Conservation (phyloP, 2,888 invertebrate species). For the Ptychoptera albimana region DNA sequence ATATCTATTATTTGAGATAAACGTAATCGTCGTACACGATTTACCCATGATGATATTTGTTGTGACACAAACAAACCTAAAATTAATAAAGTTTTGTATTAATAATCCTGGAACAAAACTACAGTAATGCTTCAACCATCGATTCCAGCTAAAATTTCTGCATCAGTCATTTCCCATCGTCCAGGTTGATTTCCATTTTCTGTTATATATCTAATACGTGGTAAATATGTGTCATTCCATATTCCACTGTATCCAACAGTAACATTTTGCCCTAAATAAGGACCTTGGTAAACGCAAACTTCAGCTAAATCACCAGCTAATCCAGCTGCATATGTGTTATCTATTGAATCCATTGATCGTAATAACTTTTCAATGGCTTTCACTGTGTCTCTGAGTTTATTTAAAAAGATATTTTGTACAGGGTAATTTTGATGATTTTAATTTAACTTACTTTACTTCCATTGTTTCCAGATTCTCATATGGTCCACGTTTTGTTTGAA, state of each 20-base stretch:
- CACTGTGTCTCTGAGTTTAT: slow-evolving; percentile 10
- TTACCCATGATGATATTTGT: slow-evolving; percentile 35
- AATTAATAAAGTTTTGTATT: too few relatives aligned
- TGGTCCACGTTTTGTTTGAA: slow-evolving; percentile 2
- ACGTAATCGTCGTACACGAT: slow-evolving; percentile 33
- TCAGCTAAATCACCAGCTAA: slow-evolving; percentile 50
- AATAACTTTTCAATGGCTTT: slow-evolving; percentile 8
- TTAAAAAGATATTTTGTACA: too few relatives aligned
- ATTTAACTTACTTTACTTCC: slow-evolving; percentile 10
- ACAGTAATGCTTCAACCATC: slow-evolving; percentile 35
- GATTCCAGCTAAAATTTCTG: slow-evolving; percentile 50
- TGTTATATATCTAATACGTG: slow-evolving; percentile 36
- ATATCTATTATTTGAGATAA: slow-evolving; percentile 48
- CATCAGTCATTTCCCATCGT: slow-evolving; percentile 47
- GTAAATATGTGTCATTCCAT: slow-evolving; percentile 50
- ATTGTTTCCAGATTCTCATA: slow-evolving; percentile 18
- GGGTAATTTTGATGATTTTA: neutral
- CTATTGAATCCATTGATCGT: slow-evolving; percentile 20
- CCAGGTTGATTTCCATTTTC: slow-evolving; percentile 22
- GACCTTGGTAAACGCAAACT: slow-evolving; percentile 46
- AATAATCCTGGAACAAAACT: too few relatives aligned
- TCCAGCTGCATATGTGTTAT: slow-evolving; percentile 45
- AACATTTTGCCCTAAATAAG: slow-evolving; percentile 33
- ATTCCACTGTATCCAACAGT: slow-evolving; percentile 38
- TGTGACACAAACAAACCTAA: slow-evolving; percentile 26